These are phyloP conservation scores for Lasioglossum albipes DNA, from an alignment of 1,140 invertebrate species.

Conservation along the genomic window DNA sequence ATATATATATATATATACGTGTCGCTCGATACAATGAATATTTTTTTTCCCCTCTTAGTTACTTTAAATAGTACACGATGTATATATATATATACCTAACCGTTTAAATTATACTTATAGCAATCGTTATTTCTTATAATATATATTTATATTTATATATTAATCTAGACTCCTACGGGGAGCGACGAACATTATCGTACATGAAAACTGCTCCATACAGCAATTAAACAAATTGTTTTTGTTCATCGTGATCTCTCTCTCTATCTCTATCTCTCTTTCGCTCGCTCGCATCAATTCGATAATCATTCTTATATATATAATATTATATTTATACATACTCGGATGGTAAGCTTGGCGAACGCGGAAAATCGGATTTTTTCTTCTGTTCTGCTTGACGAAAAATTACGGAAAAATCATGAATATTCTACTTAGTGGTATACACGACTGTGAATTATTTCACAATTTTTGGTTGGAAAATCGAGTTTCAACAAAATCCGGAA, in stretches of 20 bases:
- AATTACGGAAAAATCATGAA: no score
- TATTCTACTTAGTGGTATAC: no score
- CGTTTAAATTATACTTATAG: slow-evolving; percentile 61
- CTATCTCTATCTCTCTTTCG: no score
- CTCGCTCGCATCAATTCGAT: slow-evolving; percentile 37
- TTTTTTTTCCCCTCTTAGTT: slow-evolving; percentile 32
- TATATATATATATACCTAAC: slow-evolving; percentile 51
- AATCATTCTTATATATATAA: slow-evolving; percentile 58
- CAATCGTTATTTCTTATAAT: slow-evolving; percentile 54
- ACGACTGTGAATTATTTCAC: no score
- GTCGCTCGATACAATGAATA: slow-evolving; percentile 12
- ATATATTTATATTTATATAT: slow-evolving; percentile 32
- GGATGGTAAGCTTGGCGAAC: slow-evolving; percentile 50
- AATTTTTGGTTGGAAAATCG: no score
- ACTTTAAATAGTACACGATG: slow-evolving; percentile 63
- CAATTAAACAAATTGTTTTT: no score
- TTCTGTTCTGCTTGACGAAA: no score
- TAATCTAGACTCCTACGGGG: slow-evolving; percentile 63
- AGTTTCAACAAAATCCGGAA: no score
- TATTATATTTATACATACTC: slow-evolving; percentile 67
- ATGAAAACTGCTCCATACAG: slow-evolving; percentile 43
- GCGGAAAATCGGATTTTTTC: background rate
- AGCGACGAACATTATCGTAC: slow-evolving; percentile 52
- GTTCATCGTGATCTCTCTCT: no score
- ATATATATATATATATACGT: no score